Base-by-base conservation (phyloP, 2,113 vertebrate genomes). In the Megatriorchis doriae region DNA sequence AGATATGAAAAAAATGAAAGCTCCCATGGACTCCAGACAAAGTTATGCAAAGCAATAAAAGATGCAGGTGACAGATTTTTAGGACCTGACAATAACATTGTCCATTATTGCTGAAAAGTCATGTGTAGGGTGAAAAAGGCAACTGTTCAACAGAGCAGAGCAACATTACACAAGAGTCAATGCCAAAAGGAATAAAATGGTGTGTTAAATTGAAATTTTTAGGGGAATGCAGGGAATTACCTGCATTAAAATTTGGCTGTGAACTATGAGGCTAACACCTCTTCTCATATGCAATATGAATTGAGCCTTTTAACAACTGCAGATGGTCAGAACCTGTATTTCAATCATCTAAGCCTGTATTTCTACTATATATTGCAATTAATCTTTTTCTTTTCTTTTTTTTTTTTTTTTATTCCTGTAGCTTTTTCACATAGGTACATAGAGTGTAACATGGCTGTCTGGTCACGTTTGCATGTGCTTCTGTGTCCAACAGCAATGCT, bases 71-170 rank as follows among this genome's bases (percentile, higher is more conserved):
- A 92, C 3, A 29, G 81, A 80, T 77, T 95, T 97, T 97, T 96
- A 97, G 96, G 90, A 65, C 40, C 90, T 96, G 96, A 90, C 94
- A 93, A 36, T 90, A 86, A 96, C 92, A 81, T 96, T 96, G 95
- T 90, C 95, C 95, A 71, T 95, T 93, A 78, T 45, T 86, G 92
- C 80, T 86, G 85, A 36, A 70, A 91, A 90, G 92, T 91, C 40
- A 62, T 53, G 63, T 58, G 25, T 7, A 42, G 94, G 85, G 79
- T 94, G 95, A 95, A 95, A 96, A 96, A 95, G 96, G 94, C 92
- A 92, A 93, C 55, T 67, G 81, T 58, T 95, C 74, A 70, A 50
- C 85, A 92, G 85, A 95, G 71, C 96, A 92, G 62, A 93, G 75
- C 88, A 90, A 16, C 80, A 38, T 74, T 71, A 53, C 75, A 88